Conservation (phyloP, 2,113 vertebrate species). For the Phrynosoma platyrhinos region DNA sequence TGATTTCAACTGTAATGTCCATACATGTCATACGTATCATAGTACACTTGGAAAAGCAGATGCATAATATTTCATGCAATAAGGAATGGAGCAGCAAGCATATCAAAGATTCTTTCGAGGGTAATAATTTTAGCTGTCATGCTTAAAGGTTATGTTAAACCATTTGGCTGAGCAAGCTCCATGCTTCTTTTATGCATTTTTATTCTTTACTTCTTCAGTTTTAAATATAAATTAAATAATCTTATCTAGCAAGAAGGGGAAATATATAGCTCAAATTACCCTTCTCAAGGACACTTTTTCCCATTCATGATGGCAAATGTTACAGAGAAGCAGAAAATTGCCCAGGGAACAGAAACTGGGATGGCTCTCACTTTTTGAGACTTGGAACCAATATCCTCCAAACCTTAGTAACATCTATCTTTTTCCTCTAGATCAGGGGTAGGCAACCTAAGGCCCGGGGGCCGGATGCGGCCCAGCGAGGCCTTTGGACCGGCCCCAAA, state of each 20-base stretch:
- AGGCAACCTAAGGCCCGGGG: too few relatives aligned
- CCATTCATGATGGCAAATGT: not conserved
- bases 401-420: not conserved
- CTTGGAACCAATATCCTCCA: not conserved
- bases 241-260: not conserved
- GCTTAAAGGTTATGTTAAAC: constrained; percentile 46
- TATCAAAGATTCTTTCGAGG: constrained; percentile 35
- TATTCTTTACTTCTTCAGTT: not conserved
- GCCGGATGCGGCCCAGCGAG: too few relatives aligned
- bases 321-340: not conserved
- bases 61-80: not conserved
- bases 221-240: not conserved
- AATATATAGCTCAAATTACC: not conserved
- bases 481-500: too few relatives aligned
- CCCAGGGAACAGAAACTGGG: not conserved
- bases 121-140: not conserved
- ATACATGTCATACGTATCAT: constrained; percentile 36
- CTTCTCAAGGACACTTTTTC: not conserved
- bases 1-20: constrained; percentile 30
- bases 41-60: constrained; percentile 18
- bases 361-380: not conserved
- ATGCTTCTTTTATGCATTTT: constrained; percentile 12
- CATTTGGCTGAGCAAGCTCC: constrained; percentile 8
- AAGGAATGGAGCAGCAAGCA: constrained; percentile 3
- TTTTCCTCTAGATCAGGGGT: not conserved